Base-by-base conservation (phyloP, 2,113 vertebrate genomes). In the Atherinomorus stipes region DNA sequence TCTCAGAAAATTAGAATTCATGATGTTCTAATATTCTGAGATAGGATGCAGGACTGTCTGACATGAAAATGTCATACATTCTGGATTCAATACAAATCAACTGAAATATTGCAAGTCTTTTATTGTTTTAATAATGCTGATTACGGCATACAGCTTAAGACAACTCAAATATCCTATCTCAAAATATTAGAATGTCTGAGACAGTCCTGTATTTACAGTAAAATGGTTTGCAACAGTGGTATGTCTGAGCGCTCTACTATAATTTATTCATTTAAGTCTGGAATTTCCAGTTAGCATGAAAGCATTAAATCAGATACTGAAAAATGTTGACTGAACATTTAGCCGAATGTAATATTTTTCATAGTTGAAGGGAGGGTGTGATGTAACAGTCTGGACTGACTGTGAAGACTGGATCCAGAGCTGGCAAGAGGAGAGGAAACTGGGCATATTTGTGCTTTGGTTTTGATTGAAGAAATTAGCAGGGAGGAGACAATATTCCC, bases 381-480 rank as follows among this genome's bases (percentile, higher is more conserved):
- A 89, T 74, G 87, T 84, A 87, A 87, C 88, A 74, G 45, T 81
- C 57, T 67, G 78, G 68, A 69, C 57, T 74, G 50, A 22, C 38
- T 81, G 28, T 52, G 71, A 47, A 75, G 73, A 92, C 86, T 90
- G 81, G 71, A 88, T 87, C 83, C 86, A 90, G 85, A 88, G 76
- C 47, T 74, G 78, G 67, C 50, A 19, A 44, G 61, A 71, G 71
- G 47, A 70, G 47, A 71, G 63, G 63, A 90, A 83, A 76, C 38
- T 47, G 5, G 71, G 59, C 47, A 58, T 76, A 78, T 88, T 86
- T 78, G 76, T 83, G 83, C 83, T 75, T 72, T 58, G 28, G 52
- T 87, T 82, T 83, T 89, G 89, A 91, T 83, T 81, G 81, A 75
- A 63, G 58, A 87, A 90, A 85, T 82, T 76, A 87, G 83, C 53